A percentile compares a stretch with the other conserved stretches of the same genome.
phyloP scores from a whole-genome alignment of 2,888 invertebrate genomes.

The Aromia moschata region DNA sequence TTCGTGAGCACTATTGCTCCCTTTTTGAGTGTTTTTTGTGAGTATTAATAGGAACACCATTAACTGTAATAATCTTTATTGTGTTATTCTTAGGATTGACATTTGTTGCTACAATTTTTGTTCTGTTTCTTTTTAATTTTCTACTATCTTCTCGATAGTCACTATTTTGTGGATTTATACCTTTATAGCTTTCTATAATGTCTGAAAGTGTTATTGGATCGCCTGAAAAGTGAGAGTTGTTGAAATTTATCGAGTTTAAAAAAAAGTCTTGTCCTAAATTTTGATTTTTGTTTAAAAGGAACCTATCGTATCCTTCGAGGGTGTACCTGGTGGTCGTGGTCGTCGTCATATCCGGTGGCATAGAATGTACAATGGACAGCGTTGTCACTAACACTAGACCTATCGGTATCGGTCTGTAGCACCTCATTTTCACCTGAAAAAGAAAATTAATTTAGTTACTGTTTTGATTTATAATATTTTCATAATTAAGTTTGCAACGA shows the following conservation, averaged over 20 bases:
- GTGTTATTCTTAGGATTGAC: not conserved
- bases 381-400: constrained; percentile 51
- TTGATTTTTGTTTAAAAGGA: constrained; percentile 16
- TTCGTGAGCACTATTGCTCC: not conserved
- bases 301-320: constrained; percentile 43
- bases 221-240: constrained; percentile 35
- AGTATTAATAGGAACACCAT: not conserved
- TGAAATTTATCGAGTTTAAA: not conserved
- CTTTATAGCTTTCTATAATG: too few species aligned
- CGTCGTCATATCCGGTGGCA: constrained; percentile 52
- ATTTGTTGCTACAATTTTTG: not conserved
- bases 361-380: constrained; percentile 43
- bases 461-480: too few species aligned
- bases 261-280: constrained; percentile 8
- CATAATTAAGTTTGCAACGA: too few species aligned
- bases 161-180: not conserved
- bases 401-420: constrained; percentile 45
- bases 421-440: constrained; percentile 59
- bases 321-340: constrained; percentile 59
- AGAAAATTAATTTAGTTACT: constrained; percentile 35
- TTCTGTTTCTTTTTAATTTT: not conserved
- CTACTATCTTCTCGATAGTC: not conserved
- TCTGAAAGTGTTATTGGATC: not conserved
- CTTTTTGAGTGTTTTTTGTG: not conserved
- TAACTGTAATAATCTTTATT: not conserved